Conservation (phyloP, 2,797 vertebrate genomes). For the Anisognathus igniventris region DNA sequence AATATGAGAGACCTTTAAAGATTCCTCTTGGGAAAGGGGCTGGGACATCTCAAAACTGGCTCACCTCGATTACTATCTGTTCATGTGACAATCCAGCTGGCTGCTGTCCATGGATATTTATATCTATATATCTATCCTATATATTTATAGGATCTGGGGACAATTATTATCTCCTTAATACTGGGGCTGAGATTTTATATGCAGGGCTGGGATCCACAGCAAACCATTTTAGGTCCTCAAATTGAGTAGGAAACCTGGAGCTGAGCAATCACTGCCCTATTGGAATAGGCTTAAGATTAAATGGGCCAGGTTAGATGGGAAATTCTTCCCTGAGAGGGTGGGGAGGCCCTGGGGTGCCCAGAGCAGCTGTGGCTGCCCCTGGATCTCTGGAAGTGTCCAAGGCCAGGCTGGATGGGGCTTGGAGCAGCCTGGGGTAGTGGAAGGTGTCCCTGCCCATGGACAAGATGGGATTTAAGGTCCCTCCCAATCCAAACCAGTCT, state of each 20-base stretch:
- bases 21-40: background rate
- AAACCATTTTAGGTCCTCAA: background rate
- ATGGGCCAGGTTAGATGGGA: too few relatives aligned
- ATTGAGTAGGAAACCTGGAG: background rate
- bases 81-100: background rate
- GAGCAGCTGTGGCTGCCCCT: background rate
- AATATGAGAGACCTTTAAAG: background rate
- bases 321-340: fast-evolving
- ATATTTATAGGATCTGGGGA: background rate
- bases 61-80: background rate
- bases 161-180: background rate
- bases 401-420: fast-evolving
- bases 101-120: background rate
- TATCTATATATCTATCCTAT: background rate
- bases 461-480: background rate
- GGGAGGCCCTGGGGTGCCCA: fast-evolving
- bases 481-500: background rate
- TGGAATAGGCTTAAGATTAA: background rate
- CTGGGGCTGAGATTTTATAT: background rate
- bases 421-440: fast-evolving
- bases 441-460: background rate
- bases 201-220: background rate
- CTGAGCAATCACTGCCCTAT: background rate
- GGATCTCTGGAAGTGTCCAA: background rate
- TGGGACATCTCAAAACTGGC: background rate